Base-by-base conservation (phyloP, 2,888 invertebrate genomes). In the Eupithecia subumbrata region DNA sequence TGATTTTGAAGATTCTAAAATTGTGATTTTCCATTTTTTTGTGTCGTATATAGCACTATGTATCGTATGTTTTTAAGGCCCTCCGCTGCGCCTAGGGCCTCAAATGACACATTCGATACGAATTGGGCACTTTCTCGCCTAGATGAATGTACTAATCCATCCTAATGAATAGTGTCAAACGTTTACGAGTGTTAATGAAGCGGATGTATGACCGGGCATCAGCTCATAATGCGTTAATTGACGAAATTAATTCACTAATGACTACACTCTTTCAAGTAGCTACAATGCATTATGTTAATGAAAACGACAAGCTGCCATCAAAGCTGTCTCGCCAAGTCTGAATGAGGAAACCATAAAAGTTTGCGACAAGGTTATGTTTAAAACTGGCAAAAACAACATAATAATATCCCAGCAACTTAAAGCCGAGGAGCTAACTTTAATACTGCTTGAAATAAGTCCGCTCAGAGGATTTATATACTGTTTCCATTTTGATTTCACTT, bases 171-270 rank as follows among this genome's bases (percentile, higher is more conserved):
- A 73, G 48, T 73, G 60, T 64, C 34, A 69, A 69, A 64, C 45
- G n/a, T 63, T 68, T 69, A 48, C 18, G 22, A 70, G 40, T 37
- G 43, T 25, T 74, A 76, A 66, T 79, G 79, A 82, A 83, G 78
- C 84, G 84, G 86, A 85, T 84, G 83, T 82, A 77, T 82, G 83
- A 81, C 86, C 84, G 70, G 76, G 76, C 73, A 73, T 81, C 84
- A 80, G 82, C 82, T 79, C 76, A 83, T 83, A 84, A 81, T 81
- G 78, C 82, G 81, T 68, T 80, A 88, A 88, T 87, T 88, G 83
- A 80, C 82, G 78, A 83, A 86, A 87, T 87, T 85, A 83, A 82
- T 84, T 84, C 30, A 75, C 67, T 69, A 70, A 68, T 68, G 16
- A 18, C 34, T 64, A 9, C 34, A 34, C 34, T 64, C 16, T 64